Conservation (phyloP, 2,113 vertebrate genomes). For the Physeter macrocephalus region DNA sequence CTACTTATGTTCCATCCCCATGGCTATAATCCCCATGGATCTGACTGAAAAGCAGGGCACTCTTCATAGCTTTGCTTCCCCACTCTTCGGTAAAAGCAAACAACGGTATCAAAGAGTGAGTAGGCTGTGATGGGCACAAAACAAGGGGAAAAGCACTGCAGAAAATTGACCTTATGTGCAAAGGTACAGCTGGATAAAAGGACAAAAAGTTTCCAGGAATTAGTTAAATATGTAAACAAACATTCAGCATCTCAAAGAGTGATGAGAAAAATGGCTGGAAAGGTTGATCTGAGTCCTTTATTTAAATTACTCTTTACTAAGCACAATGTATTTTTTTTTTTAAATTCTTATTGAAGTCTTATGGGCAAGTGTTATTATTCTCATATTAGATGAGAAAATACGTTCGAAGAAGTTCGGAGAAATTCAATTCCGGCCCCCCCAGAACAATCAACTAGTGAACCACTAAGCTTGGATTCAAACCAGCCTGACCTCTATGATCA, state of each 20-base stretch:
- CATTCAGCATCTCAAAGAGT: not conserved
- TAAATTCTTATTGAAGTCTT: not conserved
- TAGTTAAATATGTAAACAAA: not conserved
- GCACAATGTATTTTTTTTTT: not conserved
- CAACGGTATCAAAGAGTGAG: accelerated
- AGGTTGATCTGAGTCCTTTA: not conserved
- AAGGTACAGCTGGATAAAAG: not conserved
- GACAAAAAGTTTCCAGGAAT: not conserved
- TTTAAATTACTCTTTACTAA: not conserved
- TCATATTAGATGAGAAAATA: not conserved
- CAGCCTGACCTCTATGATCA: not conserved
- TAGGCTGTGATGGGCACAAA: not conserved
- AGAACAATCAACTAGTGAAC: not conserved
- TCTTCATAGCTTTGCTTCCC: not conserved
- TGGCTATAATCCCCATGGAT: not conserved
- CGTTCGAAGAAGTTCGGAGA: not conserved
- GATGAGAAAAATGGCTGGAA: not conserved
- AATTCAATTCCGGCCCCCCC: not conserved
- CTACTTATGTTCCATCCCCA: not conserved
- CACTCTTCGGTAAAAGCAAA: not conserved
- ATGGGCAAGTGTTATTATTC: not conserved
- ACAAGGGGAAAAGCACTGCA: not conserved
- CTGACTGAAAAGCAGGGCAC: accelerated
- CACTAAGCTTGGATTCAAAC: not conserved
- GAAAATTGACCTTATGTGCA: not conserved